These are phyloP conservation scores for Marcusenius ussheri DNA, from an alignment of 2,113 vertebrate genomes.

Conservation along the genomic window DNA sequence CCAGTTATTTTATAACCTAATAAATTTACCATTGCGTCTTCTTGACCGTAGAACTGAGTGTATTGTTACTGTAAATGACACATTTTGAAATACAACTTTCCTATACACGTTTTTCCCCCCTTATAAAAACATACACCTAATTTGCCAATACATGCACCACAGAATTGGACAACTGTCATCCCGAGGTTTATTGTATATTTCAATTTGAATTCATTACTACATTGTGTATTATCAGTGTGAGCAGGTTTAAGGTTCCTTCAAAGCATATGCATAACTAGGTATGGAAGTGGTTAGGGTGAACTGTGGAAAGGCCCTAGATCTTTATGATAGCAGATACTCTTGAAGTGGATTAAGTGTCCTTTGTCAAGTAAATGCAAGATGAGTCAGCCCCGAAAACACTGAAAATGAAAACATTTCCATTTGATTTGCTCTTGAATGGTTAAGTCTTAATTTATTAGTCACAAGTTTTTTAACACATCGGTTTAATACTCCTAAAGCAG, in stretches of 20 bases:
- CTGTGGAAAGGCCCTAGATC: background rate
- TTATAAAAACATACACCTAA: background rate
- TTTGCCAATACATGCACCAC: background rate
- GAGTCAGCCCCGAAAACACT: background rate
- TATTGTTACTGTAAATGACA: background rate
- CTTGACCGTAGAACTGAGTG: background rate
- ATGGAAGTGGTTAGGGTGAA: background rate
- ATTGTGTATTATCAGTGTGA: background rate
- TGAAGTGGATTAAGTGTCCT: background rate
- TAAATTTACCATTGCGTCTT: background rate
- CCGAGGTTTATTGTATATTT: background rate
- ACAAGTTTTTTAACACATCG: background rate
- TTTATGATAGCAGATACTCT: background rate
- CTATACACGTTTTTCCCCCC: background rate
- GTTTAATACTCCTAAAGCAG: background rate
- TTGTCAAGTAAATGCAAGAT: constrained; percentile 7
- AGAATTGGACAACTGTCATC: background rate
- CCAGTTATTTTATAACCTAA: background rate
- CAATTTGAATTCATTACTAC: background rate
- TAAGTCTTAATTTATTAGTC: background rate
- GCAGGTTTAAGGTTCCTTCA: background rate
- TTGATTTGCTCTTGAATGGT: background rate
- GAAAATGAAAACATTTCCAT: constrained; percentile 3
- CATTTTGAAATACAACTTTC: background rate
- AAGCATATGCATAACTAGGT: background rate